A percentile compares a stretch with the other conserved stretches of the same genome.
Conservation (phyloP, 2,113 vertebrate genomes). For the Spheniscus mendiculus region DNA sequence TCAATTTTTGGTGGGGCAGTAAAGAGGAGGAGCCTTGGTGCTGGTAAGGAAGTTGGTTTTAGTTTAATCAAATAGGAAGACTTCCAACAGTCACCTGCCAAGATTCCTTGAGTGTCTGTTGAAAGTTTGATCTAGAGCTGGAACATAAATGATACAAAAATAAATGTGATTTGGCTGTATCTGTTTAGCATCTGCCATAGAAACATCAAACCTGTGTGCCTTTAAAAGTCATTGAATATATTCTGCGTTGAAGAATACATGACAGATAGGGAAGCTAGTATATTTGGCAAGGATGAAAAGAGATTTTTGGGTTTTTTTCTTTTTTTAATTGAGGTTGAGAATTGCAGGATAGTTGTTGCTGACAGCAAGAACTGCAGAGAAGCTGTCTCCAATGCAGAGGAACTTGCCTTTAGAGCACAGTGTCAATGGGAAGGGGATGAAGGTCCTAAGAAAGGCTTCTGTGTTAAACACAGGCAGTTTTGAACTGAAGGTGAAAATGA, state of each 20-base stretch:
- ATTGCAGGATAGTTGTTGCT: neutral
- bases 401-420: neutral
- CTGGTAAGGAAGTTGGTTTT: neutral
- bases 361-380: neutral
- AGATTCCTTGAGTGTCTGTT: neutral
- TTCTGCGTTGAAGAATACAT: neutral
- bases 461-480: neutral
- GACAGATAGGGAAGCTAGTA: neutral
- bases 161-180: neutral
- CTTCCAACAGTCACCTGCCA: neutral
- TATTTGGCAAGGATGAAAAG: neutral
- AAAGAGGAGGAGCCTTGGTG: neutral
- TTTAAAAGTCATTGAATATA: neutral
- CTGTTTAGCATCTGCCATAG: neutral
- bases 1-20: neutral
- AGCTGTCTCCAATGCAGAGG: neutral
- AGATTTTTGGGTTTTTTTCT: neutral
- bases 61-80: neutral
- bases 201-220: neutral
- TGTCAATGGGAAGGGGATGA: rapidly evolving
- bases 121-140: neutral
- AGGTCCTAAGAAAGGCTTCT: neutral
- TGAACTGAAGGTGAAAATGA: neutral
- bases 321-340: neutral
- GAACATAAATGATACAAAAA: neutral